Evolutionary conservation across 2,797 vertebrate species (phyloP).

Genomic region (Lepilemur ruficaudatus): DNA sequence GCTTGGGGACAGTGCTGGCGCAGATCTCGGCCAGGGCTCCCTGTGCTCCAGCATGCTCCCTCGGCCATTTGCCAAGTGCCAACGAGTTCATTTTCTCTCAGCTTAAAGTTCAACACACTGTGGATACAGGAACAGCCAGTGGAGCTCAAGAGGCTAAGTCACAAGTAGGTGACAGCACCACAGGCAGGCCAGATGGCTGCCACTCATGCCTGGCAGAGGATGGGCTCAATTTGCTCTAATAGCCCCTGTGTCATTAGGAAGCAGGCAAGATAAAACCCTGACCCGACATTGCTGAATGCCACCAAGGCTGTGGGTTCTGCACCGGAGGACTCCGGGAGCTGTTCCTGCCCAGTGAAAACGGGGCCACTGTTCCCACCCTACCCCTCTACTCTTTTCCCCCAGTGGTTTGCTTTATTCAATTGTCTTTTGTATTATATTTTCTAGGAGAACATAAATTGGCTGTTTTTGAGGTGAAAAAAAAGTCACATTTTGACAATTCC

Average conservation of each 20-base stretch:
- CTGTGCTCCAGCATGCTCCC: no score
- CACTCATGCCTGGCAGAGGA: not conserved
- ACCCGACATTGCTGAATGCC: not conserved
- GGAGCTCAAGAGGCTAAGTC: not conserved
- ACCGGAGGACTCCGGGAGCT: no score
- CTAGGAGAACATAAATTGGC: constrained; percentile 8
- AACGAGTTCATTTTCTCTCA: not conserved
- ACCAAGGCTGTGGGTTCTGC: not conserved
- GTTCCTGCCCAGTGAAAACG: not conserved
- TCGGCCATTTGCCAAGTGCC: not conserved
- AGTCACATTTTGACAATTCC: not conserved
- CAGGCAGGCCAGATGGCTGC: no score
- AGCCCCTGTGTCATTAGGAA: not conserved
- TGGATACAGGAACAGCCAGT: not conserved
- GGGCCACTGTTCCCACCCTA: no score
- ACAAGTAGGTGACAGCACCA: no score
- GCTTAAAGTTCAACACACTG: not conserved
- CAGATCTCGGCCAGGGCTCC: not conserved
- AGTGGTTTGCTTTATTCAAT: not conserved
- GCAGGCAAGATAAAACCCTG: not conserved
- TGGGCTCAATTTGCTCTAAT: not conserved
- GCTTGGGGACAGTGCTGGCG: no score
- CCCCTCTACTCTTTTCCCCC: no score
- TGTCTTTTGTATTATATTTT: not conserved
- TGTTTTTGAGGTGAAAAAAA: not conserved